Percentiles rank a stretch among this genome's conserved stretches.
These are phyloP conservation scores for Mythimna ferrago DNA, from an alignment of 2,888 invertebrate species.

Conservation along the genomic window DNA sequence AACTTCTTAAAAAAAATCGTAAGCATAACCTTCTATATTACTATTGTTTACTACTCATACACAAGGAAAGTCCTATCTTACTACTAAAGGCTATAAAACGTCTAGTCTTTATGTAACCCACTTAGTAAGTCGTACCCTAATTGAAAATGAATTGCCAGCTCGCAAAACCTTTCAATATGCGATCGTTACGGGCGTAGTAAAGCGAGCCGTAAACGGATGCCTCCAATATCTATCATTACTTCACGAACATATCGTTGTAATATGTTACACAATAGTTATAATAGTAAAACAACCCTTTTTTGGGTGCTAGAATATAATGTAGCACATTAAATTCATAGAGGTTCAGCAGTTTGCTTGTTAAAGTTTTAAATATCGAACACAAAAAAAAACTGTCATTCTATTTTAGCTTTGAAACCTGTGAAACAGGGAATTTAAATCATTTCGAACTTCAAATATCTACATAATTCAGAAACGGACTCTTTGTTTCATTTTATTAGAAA, in stretches of 20 bases:
- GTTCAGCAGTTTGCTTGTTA: not conserved
- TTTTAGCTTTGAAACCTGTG: not conserved
- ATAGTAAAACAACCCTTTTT: constrained; percentile 4
- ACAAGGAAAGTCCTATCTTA: not conserved
- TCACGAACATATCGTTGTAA: constrained; percentile 12
- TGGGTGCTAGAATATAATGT: not conserved
- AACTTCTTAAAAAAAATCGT: not conserved
- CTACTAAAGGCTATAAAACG: not conserved
- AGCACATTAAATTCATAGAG: not conserved
- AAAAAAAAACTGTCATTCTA: not conserved
- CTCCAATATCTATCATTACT: constrained; percentile 33
- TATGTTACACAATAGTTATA: not conserved
- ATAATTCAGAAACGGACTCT: not conserved
- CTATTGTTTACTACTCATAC: too few relatives aligned
- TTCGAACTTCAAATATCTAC: not conserved
- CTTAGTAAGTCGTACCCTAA: constrained; percentile 8
- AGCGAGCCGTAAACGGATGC: constrained; percentile 8
- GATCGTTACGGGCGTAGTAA: constrained; percentile 42
- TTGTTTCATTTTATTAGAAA: not conserved
- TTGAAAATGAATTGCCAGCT: constrained; percentile 31
- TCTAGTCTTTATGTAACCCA: not conserved
- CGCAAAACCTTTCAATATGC: constrained; percentile 43
- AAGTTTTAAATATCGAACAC: not conserved
- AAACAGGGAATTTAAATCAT: not conserved
- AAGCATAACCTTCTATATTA: not conserved